Percentiles rank a stretch among this genome's conserved stretches.
Conservation (phyloP, 2,797 vertebrate species). For the Labroides dimidiatus region DNA sequence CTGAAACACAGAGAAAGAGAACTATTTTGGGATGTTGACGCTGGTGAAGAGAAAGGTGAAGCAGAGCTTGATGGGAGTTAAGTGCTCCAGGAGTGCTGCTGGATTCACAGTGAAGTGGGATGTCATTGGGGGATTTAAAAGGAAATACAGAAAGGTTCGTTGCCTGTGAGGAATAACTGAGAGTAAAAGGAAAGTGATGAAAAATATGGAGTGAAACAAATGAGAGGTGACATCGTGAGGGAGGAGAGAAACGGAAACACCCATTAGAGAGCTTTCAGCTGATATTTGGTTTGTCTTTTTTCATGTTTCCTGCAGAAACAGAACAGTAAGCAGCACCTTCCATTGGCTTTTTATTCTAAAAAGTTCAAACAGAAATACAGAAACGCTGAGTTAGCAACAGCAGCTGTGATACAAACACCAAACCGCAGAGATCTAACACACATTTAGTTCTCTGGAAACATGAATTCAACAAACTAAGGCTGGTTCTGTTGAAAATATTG, state of each 20-base stretch:
- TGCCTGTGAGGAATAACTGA: slow-evolving; percentile 3
- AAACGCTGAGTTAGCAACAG: too few species aligned
- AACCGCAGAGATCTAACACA: too few species aligned
- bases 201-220: slow-evolving; percentile 6
- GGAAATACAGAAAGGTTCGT: slow-evolving; percentile 5
- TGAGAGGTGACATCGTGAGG: neutral
- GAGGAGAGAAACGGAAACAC: neutral
- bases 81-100: slow-evolving; percentile 31
- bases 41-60: slow-evolving; percentile 18
- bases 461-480: too few species aligned
- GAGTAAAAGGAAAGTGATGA: neutral
- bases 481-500: too few species aligned
- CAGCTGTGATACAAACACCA: too few species aligned
- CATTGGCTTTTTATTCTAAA: too few species aligned
- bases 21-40: slow-evolving; percentile 21
- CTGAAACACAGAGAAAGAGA: slow-evolving; percentile 14
- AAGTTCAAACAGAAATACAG: too few species aligned
- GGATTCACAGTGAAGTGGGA: slow-evolving; percentile 13
- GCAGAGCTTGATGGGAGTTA: slow-evolving; percentile 28
- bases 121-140: slow-evolving; percentile 27
- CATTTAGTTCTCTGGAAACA: too few species aligned
- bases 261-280: neutral
- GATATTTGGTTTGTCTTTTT: too few species aligned
- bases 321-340: neutral
- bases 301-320: neutral